These are phyloP conservation scores for Cremastinae sp. DNA, from an alignment of 2,888 invertebrate species.

Conservation along the genomic window DNA sequence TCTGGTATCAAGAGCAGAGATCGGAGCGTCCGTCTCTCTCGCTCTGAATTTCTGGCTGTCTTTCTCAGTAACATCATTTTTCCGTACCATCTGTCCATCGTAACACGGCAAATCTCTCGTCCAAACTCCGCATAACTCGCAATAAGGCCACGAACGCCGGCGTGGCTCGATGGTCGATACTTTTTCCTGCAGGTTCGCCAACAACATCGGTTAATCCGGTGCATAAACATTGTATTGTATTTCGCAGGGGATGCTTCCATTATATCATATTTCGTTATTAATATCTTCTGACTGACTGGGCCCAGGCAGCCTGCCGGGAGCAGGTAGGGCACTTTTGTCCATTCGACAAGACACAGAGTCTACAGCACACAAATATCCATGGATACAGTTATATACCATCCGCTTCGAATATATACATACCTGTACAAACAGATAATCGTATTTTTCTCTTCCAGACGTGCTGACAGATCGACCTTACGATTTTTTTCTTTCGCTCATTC, in stretches of 20 bases:
- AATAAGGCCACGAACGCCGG: slow-evolving; percentile 26
- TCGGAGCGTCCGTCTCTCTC: slow-evolving; percentile 63
- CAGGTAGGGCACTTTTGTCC: slow-evolving; percentile 77
- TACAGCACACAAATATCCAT: slow-evolving; percentile 35
- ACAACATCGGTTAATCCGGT: slow-evolving; percentile 77
- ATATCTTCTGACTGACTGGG: slow-evolving; percentile 80
- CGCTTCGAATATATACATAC: slow-evolving; percentile 4
- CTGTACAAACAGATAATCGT: background rate
- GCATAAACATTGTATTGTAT: slow-evolving; percentile 80
- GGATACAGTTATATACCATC: slow-evolving; percentile 2
- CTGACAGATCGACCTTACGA: slow-evolving; percentile 62
- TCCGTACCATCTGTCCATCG: slow-evolving; percentile 72
- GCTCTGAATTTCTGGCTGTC: slow-evolving; percentile 9
- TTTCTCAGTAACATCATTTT: slow-evolving; percentile 63
- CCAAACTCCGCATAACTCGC: slow-evolving; percentile 42
- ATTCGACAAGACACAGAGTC: slow-evolving; percentile 55
- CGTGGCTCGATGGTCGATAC: slow-evolving; percentile 59
- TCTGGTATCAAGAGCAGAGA: slow-evolving; percentile 71
- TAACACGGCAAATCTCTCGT: slow-evolving; percentile 58
- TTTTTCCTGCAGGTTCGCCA: slow-evolving; percentile 61
- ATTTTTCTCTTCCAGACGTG: slow-evolving; percentile 32
- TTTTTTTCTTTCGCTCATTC: slow-evolving; percentile 44
- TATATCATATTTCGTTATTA: slow-evolving; percentile 81
- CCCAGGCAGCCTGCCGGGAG: slow-evolving; percentile 65
- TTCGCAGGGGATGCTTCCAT: slow-evolving; percentile 77